These are phyloP conservation scores for Saxidomus purpurata DNA, from an alignment of 1,140 invertebrate species.

Conservation along the genomic window DNA sequence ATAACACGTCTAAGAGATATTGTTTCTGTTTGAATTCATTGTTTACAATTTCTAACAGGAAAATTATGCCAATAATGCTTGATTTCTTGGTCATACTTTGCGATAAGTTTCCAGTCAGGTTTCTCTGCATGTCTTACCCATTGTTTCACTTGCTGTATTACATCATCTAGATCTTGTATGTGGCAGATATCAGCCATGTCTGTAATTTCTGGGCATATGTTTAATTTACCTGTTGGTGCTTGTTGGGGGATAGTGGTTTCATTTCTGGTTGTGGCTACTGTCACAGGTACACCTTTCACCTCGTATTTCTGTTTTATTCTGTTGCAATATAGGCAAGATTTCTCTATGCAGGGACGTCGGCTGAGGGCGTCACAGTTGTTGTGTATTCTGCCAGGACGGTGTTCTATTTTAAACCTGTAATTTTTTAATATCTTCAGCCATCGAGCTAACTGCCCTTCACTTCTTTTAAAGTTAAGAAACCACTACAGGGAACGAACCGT, in stretches of 20 bases:
- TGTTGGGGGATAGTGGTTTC: too few relatives aligned
- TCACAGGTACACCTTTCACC: not conserved
- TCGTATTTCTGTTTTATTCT: not conserved
- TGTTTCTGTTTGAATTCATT: not conserved
- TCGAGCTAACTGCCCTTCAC: too few relatives aligned
- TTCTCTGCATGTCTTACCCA: not conserved
- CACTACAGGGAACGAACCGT: too few relatives aligned
- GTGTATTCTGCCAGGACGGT: too few relatives aligned
- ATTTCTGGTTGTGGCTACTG: not conserved
- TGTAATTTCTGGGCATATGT: not conserved
- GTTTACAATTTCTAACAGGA: conserved; percentile 14
- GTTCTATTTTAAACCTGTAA: too few relatives aligned
- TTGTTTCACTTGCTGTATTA: not conserved
- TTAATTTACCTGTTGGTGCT: not conserved
- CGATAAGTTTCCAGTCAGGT: conserved; percentile 13
- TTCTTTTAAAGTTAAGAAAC: too few relatives aligned
- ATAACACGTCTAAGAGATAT: not conserved
- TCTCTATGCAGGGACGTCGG: too few relatives aligned
- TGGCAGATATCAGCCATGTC: not conserved
- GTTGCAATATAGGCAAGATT: too few relatives aligned
- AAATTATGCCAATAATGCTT: conserved; percentile 49
- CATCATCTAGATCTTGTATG: not conserved
- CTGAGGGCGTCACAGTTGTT: too few relatives aligned
- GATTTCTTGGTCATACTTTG: not conserved
- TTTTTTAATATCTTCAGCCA: too few relatives aligned